These are phyloP conservation scores for Clarias magur DNA, from an alignment of 2,113 vertebrate genomes.

Conservation along the genomic window DNA sequence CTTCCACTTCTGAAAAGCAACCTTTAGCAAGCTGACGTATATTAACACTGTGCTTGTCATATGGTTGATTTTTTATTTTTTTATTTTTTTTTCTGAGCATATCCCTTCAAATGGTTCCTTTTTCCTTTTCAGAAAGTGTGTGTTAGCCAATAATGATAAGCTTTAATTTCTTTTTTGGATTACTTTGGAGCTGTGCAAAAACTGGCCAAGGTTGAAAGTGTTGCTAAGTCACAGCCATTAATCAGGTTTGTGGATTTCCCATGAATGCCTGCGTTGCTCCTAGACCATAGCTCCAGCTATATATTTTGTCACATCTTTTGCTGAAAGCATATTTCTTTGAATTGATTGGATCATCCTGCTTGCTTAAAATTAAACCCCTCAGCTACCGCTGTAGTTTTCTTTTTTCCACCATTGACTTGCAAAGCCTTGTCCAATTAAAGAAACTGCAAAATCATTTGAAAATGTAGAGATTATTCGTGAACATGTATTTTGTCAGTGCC, in stretches of 20 bases:
- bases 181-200: slow-evolving; percentile 47
- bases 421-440: slow-evolving; percentile 48
- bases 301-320: slow-evolving; percentile 48
- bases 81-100: slow-evolving; percentile 65
- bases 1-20: slow-evolving; percentile 13
- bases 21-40: slow-evolving; percentile 53
- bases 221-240: slow-evolving; percentile 64
- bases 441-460: slow-evolving; percentile 34
- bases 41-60: slow-evolving; percentile 58
- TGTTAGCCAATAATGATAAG: slow-evolving; percentile 58
- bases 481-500: neutral
- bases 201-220: slow-evolving; percentile 58
- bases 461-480: slow-evolving; percentile 16
- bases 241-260: slow-evolving; percentile 69
- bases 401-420: slow-evolving; percentile 45
- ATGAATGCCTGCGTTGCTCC: slow-evolving; percentile 47
- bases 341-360: slow-evolving; percentile 61
- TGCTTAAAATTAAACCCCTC: slow-evolving; percentile 59
- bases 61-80: slow-evolving; percentile 62
- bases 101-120: slow-evolving; percentile 10
- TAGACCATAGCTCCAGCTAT: slow-evolving; percentile 52
- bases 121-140: slow-evolving; percentile 44
- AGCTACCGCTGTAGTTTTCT: slow-evolving; percentile 53
- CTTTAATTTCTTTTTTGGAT: slow-evolving; percentile 64
- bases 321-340: slow-evolving; percentile 64